Evolutionary conservation across 1,140 invertebrate species (phyloP), one percentile per base, ranked within the genome.

Genomic region (Leptopilina clavipes): DNA sequence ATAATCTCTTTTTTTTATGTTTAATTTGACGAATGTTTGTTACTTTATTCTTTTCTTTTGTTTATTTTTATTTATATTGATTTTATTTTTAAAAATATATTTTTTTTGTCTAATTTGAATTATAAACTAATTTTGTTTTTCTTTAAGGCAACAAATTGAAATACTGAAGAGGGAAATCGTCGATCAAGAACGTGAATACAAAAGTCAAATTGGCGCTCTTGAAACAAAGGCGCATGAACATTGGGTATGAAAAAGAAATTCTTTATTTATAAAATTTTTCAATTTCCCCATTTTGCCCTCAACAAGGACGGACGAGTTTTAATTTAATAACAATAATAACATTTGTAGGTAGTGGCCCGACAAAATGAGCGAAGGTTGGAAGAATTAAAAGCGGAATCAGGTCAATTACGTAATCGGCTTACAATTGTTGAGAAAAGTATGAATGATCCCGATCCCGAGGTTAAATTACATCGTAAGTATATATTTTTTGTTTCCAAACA

Each of bases 211-310:
- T 80, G 92, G 94, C 54, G 91, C 92, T 74, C 89, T 95, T 52
- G 95, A 96, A 88, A 94, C 94, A 76, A 94, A 95, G 77, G 92
- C 94, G 17, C 95, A 96, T 84, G 93, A 94, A 81, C 94, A 95
- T 84, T 96, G 95, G 95, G 91, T 92, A 84, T 79, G 81, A 81
- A 31, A 5, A 56, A 22, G 72, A 25, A 12, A 10, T 59, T 65
- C 14, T 65, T 22, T 31, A 3, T 65, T 65, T 8, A n/a, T 25
- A 19, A 12, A 18, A 11, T 25, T 11, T 59, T 18, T 14, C n/a
- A n/a, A n/a, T 25, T 25, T 3, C 18, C 10, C 19, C 2, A 25
- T 19, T 19, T 59, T 14, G 3, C 11, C 22, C 19, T 19, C 3
- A 19, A 56, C 19, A 5, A 31, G 25, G 25, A 14, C n/a, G 5